phyloP scores from a whole-genome alignment of 2,888 invertebrate species.

The Pyrgus malvae region DNA sequence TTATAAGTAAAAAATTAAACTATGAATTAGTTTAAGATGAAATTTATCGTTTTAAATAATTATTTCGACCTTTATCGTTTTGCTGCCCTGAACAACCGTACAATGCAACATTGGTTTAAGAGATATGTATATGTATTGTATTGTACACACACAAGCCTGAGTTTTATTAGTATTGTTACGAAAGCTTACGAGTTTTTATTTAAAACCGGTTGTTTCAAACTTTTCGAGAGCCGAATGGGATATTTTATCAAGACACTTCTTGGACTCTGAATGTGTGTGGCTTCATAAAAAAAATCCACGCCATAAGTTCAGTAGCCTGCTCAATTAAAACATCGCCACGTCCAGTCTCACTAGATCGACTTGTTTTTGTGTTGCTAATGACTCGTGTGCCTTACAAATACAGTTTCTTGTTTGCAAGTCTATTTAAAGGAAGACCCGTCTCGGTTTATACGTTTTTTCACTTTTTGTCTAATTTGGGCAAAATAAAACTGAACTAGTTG shows the following conservation, averaged over 20 bases:
- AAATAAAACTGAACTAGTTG: no score
- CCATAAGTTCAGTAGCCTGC: slow-evolving; percentile 1
- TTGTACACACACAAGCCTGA: neutral
- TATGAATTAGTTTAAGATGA: no score
- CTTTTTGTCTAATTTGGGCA: no score
- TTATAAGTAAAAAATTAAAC: no score
- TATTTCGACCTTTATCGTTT: no score
- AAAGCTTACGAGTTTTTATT: neutral
- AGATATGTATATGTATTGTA: neutral
- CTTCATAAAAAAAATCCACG: slow-evolving; percentile 5
- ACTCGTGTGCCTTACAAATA: neutral
- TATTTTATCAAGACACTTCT: slow-evolving; percentile 3
- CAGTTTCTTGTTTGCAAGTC: neutral
- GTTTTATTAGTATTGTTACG: no score
- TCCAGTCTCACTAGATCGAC: neutral
- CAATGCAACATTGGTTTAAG: no score
- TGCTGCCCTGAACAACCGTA: no score
- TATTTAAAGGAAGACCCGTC: no score
- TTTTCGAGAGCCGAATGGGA: slow-evolving; percentile 1
- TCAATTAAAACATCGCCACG: slow-evolving; percentile 8
- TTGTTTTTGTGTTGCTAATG: slow-evolving; percentile 4
- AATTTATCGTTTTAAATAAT: no score
- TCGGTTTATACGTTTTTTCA: no score
- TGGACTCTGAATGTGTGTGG: neutral
- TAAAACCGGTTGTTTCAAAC: slow-evolving; percentile 4